These are phyloP conservation scores for Fregata magnificens DNA, from an alignment of 2,113 vertebrate species.

Conservation along the genomic window DNA sequence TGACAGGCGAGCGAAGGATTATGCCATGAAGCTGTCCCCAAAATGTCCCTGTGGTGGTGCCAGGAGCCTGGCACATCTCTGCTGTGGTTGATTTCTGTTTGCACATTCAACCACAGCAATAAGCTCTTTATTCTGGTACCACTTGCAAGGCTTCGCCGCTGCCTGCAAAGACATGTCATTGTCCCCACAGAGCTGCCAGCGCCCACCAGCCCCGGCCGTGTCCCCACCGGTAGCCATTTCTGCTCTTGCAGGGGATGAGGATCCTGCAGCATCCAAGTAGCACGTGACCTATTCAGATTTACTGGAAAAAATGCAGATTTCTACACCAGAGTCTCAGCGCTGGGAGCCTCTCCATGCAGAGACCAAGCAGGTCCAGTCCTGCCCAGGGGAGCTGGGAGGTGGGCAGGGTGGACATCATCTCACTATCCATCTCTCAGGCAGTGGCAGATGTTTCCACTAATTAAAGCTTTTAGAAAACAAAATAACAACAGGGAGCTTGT, in stretches of 20 bases:
- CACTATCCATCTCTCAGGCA: not conserved
- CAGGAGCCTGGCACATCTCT: not conserved
- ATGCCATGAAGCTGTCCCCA: not conserved
- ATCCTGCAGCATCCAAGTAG: not conserved
- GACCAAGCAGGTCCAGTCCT: not conserved
- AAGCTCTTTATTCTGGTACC: not conserved
- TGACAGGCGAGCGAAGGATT: not conserved
- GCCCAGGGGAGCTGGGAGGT: not conserved
- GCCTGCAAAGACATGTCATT: not conserved
- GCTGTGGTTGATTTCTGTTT: not conserved
- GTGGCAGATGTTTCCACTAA: not conserved
- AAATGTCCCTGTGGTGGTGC: not conserved
- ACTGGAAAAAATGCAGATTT: not conserved
- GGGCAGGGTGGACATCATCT: not conserved
- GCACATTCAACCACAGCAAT: fast-evolving
- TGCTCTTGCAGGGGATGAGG: not conserved
- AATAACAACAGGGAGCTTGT: not conserved
- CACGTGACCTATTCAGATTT: not conserved
- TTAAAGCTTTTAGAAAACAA: not conserved
- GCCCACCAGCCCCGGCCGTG: fast-evolving
- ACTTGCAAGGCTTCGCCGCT: not conserved
- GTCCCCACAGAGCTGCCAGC: not conserved
- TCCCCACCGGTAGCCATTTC: fast-evolving
- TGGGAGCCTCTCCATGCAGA: not conserved
- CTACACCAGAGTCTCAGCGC: not conserved